phyloP scores from a whole-genome alignment of 2,113 vertebrate genomes.

The Gymnarchus niloticus region DNA sequence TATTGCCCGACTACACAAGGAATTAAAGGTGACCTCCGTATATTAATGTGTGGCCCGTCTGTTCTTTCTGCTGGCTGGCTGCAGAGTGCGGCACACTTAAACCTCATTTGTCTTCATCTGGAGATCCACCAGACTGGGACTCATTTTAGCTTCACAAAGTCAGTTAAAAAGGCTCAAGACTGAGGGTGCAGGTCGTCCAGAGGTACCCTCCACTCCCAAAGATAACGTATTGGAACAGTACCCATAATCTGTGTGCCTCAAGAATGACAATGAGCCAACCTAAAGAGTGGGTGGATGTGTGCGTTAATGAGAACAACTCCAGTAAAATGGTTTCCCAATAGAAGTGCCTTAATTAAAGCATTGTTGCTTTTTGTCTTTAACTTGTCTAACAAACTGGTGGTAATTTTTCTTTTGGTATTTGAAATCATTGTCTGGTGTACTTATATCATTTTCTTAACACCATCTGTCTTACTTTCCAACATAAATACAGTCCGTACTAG shows the following conservation, averaged over 20 bases:
- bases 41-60: not conserved
- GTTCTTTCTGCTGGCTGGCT: not conserved
- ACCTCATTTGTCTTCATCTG: conserved; percentile 3
- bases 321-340: not conserved
- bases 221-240: not conserved
- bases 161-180: not conserved
- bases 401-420: not conserved
- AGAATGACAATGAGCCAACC: too few species aligned
- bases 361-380: not conserved
- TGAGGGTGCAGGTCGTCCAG: not conserved
- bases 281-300: not conserved
- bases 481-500: not conserved
- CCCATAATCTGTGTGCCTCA: not conserved
- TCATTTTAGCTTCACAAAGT: not conserved
- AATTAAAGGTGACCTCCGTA: not conserved
- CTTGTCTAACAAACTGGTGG: not conserved
- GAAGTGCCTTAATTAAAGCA: conserved; percentile 10
- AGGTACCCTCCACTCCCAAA: not conserved
- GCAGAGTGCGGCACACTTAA: not conserved
- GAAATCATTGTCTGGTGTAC: not conserved
- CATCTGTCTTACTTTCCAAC: conserved; percentile 15
- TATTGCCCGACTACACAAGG: conserved; percentile 11
- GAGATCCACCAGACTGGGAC: not conserved
- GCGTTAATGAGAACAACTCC: not conserved
- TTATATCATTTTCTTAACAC: not conserved